These are phyloP conservation scores for Drosophila kohkoa DNA, from an alignment of 1,140 invertebrate species.

Conservation along the genomic window DNA sequence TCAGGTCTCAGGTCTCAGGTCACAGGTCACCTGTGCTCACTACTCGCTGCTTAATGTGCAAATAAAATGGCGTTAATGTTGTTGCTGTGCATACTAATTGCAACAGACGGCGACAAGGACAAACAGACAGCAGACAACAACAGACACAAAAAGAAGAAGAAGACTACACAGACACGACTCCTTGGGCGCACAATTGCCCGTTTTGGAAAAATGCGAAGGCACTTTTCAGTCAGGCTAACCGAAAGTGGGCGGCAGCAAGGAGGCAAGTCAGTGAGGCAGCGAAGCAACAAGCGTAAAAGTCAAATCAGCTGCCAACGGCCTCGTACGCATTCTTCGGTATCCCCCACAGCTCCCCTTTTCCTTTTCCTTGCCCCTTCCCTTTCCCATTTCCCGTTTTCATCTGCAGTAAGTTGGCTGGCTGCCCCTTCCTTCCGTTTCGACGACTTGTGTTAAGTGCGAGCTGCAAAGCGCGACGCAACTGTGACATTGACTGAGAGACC, in stretches of 20 bases:
- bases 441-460: constrained; percentile 31
- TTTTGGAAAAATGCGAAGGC: constrained; percentile 21
- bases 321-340: constrained; percentile 25
- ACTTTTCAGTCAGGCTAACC: constrained; percentile 38
- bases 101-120: constrained; percentile 50
- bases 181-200: constrained; percentile 42
- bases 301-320: constrained; percentile 66
- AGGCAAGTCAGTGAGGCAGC: constrained; percentile 3
- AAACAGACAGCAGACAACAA: constrained; percentile 10
- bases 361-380: neutral
- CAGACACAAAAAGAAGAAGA: neutral
- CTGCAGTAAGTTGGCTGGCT: neutral
- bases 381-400: neutral
- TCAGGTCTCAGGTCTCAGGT: constrained; percentile 40
- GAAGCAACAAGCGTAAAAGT: constrained; percentile 71
- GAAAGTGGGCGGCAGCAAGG: neutral
- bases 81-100: constrained; percentile 76
- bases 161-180: neutral
- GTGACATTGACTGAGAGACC: constrained; percentile 81
- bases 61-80: constrained; percentile 74
- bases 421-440: constrained; percentile 9
- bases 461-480: constrained; percentile 35
- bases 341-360: neutral
- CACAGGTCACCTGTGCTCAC: constrained; percentile 50
- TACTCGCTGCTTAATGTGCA: constrained; percentile 63